phyloP scores from a whole-genome alignment of 2,888 invertebrate species.

The Strigamia maritima region DNA sequence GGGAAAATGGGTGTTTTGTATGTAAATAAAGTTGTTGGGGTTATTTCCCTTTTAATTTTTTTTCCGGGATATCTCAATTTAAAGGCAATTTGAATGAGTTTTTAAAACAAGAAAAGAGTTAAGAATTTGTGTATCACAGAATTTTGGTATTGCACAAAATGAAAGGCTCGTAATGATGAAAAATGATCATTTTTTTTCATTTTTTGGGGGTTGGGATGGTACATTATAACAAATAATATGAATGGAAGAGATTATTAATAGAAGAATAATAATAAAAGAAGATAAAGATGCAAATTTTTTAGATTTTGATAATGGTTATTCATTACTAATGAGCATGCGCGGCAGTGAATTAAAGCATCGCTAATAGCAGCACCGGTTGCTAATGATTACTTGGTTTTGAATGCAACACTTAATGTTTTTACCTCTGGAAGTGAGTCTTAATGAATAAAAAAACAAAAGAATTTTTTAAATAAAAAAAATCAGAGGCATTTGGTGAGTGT shows the following conservation, averaged over 20 bases:
- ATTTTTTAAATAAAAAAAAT: not conserved
- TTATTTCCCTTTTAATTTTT: not conserved
- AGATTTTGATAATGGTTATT: not conserved
- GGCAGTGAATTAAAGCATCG: slow-evolving; percentile 10
- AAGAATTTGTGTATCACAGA: slow-evolving; percentile 13
- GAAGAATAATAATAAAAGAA: not conserved
- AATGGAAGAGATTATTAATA: not conserved
- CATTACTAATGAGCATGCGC: not conserved
- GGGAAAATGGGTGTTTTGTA: not conserved
- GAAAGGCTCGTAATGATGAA: not conserved
- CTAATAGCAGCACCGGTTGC: slow-evolving; percentile 10
- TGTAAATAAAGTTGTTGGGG: not conserved
- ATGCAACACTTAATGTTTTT: slow-evolving; percentile 10
- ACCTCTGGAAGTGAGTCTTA: not conserved
- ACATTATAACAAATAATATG: not conserved
- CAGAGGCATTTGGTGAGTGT: not conserved
- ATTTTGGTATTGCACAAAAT: slow-evolving; percentile 9
- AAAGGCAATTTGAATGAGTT: not conserved
- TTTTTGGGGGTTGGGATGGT: too few species aligned
- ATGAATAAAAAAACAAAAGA: not conserved
- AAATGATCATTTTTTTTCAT: not conserved
- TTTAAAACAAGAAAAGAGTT: not conserved
- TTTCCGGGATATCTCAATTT: not conserved
- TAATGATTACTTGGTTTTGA: slow-evolving; percentile 10
- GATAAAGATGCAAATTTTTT: not conserved